These are phyloP conservation scores for Proterorhinus semilunaris DNA, from an alignment of 2,113 vertebrate species.

Conservation along the genomic window DNA sequence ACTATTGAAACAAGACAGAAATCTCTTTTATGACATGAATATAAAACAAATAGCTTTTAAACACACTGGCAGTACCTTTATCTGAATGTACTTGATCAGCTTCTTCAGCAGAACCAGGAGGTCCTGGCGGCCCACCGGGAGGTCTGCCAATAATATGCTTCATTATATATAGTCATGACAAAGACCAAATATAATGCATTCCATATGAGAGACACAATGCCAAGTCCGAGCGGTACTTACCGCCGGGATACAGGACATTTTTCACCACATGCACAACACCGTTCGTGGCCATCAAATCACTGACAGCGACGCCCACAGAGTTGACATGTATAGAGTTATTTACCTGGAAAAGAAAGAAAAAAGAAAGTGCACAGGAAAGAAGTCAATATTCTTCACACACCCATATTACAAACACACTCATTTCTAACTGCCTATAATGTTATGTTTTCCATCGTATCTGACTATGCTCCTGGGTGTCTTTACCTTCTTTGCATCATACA, in stretches of 20 bases:
- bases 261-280: constrained; percentile 93
- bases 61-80: constrained; percentile 80
- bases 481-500: neutral
- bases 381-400: no score
- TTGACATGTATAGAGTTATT: constrained; percentile 90
- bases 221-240: constrained; percentile 59
- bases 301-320: constrained; percentile 82
- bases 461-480: neutral
- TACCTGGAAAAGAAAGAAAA: constrained; percentile 68
- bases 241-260: constrained; percentile 89
- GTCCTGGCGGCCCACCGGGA: constrained; percentile 88
- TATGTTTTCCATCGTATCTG: neutral
- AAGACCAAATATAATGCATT: neutral
- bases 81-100: constrained; percentile 89
- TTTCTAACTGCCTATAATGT: no score
- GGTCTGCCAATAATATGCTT: constrained; percentile 73
- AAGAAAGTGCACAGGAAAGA: neutral
- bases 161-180: neutral
- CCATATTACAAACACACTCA: no score
- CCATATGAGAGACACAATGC: neutral
- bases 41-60: neutral
- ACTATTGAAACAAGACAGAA: constrained; percentile 72
- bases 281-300: constrained; percentile 93
- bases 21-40: neutral
- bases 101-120: constrained; percentile 86